Percentiles rank a stretch among this genome's conserved stretches.
Evolutionary conservation across 2,888 invertebrate species (phyloP).

Genomic region (Ormia ochracea): DNA sequence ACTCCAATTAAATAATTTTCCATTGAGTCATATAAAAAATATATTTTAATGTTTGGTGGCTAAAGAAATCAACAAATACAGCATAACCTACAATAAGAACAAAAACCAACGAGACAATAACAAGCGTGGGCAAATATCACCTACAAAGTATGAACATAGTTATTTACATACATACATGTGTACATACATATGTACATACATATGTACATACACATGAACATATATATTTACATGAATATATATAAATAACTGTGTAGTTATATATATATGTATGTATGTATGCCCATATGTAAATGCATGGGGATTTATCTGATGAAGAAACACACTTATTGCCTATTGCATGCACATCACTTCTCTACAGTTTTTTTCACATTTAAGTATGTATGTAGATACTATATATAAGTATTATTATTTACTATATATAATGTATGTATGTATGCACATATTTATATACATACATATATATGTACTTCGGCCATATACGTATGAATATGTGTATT

Average conservation of each 20-base stretch:
- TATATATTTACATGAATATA: too few species aligned
- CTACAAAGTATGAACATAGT: not conserved
- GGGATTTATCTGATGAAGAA: too few species aligned
- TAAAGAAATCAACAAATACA: slow-evolving; percentile 25
- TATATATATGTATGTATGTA: too few species aligned
- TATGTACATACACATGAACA: not conserved
- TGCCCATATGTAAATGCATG: too few species aligned
- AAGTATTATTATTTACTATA: too few species aligned
- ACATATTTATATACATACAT: not conserved
- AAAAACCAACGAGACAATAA: slow-evolving; percentile 23
- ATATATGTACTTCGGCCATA: not conserved
- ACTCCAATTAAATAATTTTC: slow-evolving; percentile 63
- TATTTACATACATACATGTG: not conserved
- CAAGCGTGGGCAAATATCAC: not conserved
- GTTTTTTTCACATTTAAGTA: too few species aligned
- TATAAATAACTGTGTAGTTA: too few species aligned
- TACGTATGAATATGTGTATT: not conserved
- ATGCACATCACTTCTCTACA: too few species aligned
- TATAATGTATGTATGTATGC: not conserved
- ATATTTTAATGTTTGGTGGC: slow-evolving; percentile 48
- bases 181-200: not conserved
- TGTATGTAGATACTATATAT: too few species aligned
- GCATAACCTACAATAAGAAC: slow-evolving; percentile 7
- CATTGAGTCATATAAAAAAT: slow-evolving; percentile 59
- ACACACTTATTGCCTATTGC: too few species aligned